These are phyloP conservation scores for Characodon lateralis DNA, from an alignment of 2,797 vertebrate genomes.

Conservation along the genomic window DNA sequence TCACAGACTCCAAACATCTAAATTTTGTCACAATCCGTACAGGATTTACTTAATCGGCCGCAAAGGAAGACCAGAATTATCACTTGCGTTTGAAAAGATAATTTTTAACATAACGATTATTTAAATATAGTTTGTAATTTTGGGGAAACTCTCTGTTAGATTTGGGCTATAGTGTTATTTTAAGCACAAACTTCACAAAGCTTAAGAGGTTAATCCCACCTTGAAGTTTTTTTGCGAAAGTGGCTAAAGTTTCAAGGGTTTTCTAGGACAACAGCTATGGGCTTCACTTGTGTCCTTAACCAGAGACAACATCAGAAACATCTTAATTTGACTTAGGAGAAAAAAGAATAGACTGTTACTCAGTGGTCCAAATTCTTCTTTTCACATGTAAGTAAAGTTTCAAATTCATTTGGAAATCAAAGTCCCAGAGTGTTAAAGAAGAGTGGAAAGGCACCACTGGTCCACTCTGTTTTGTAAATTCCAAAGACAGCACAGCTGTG, in stretches of 20 bases:
- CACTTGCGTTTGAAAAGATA: too few relatives aligned
- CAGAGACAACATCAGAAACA: neutral
- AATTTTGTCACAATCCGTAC: too few relatives aligned
- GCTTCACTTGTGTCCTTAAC: neutral
- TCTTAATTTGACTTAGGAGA: neutral
- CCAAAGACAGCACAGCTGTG: neutral
- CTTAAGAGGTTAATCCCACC: neutral
- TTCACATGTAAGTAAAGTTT: neutral
- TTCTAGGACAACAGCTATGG: neutral
- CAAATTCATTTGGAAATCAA: neutral
- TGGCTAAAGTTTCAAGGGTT: neutral
- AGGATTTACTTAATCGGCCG: too few relatives aligned
- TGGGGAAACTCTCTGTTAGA: too few relatives aligned
- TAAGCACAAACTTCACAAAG: too few relatives aligned
- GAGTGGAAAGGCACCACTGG: neutral
- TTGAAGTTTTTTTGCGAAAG: neutral
- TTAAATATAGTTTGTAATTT: too few relatives aligned
- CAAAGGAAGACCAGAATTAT: too few relatives aligned
- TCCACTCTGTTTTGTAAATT: neutral
- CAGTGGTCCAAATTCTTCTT: neutral
- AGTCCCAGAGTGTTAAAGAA: neutral
- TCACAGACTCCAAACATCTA: too few relatives aligned
- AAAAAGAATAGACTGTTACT: neutral
- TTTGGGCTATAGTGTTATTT: too few relatives aligned
- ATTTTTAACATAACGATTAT: too few relatives aligned